Base-by-base conservation (phyloP, 2,888 invertebrate species). In the Platycheirus rosarum region DNA sequence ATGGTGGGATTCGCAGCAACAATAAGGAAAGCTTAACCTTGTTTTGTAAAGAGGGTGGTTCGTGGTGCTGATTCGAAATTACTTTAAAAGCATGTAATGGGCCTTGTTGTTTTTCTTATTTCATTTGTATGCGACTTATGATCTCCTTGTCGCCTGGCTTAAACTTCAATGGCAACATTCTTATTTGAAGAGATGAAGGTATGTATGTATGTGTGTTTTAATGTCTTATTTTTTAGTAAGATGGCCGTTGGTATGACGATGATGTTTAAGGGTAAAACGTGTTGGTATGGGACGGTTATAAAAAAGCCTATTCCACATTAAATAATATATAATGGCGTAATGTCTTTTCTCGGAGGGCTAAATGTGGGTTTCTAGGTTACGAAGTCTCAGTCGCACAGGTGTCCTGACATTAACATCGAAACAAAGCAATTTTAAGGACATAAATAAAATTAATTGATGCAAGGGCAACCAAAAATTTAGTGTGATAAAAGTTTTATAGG, bases 1-100 rank as follows among this genome's bases (percentile, higher is more conserved):
- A 37, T 16, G n/a, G 49, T n/a, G n/a, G 37, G 46, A 32, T 16
- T 29, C 14, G 14, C 18, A 46, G 13, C 46, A 53, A 46, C 14
- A 70, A 53, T 8, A 48, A 62, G 35, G 32, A 26, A 42, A 55
- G 55, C 35, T 55, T 73, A 44, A 53, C 44, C 29, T 29, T 65
- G 48, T 26, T 63, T 14, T 46, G 11, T n/a, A 20, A 1, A 13
- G 44, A 44, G 55, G 32, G 60, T 23, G 60, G 53, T 13, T 26
- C 18, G 8, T 18, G 20, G 29, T 66, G 44, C 48, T 51, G 42
- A 57, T 57, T 49, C 29, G 51, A 69, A 79, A 76, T 76, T 70
- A 76, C 76, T 80, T 76, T 80, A 80, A 80, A 76, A 71, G 76
- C 65, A 71, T 63, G 71, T 40, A 57, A 77, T 71, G 48, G 49